Base-by-base conservation (phyloP, 2,888 invertebrate genomes). In the Lithophane semibrunnea region DNA sequence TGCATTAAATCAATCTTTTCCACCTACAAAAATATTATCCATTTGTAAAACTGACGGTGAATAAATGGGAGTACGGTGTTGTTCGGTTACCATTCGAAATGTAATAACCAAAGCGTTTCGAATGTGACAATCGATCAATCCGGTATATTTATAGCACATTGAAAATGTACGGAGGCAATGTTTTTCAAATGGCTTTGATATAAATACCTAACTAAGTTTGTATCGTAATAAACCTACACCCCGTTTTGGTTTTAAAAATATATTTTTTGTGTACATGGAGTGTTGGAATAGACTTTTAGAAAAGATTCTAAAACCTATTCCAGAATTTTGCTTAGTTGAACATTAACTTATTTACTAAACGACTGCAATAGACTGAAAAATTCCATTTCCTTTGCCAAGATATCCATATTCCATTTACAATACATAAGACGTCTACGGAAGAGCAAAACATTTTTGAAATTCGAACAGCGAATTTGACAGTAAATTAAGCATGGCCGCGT, bases 401-500 rank as follows among this genome's bases (percentile, higher is more conserved):
- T 70, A 75, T 63, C 58, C 54, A 63, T 44, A 72, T 72, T 70
- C 49, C 49, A 86, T 77, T 78, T 69, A 54, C 79, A 78, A 67
- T 86, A 73, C 77, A 74, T 69, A 69, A 54, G 12, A 42, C 1
- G n/a, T 67, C 10, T 49, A 47, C 37, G n/a, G 63, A 74, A 82
- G 78, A 69, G 49, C 52, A 65, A 74, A 64, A 71, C 29, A 58
- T 63, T 58, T 75, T 77, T 47, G 54, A 74, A 80, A 70, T 86
- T 74, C 74, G 47, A 85, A 78, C 67, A 70, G 47, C 21, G 42
- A 74, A 74, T 85, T 75, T 84, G 83, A 73, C 79, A 88, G 75
- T 73, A 82, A 81, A 81, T 84, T 79, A 86, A 86, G 80, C 82
- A 88, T 87, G 82, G 85, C 86, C 65, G 75, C 69, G 61, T 68